These are phyloP conservation scores for Apocrypta bakeri DNA, from an alignment of 1,140 invertebrate species.

Conservation along the genomic window DNA sequence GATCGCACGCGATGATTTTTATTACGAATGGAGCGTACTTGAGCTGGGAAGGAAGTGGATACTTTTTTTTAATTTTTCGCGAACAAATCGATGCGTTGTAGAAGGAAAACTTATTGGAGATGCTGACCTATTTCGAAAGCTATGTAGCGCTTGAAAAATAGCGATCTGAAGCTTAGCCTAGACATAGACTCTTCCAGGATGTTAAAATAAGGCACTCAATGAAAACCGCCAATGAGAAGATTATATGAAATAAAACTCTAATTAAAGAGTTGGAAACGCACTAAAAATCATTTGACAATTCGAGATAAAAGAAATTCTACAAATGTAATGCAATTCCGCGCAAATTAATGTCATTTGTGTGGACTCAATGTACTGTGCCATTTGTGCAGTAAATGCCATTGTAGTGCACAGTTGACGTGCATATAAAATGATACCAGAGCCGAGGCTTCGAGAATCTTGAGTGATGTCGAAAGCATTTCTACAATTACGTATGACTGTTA, in stretches of 20 bases:
- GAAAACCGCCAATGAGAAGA: too few species aligned
- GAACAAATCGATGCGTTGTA: neutral
- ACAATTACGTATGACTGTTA: too few species aligned
- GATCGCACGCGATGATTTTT: neutral
- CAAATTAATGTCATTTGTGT: slow-evolving; percentile 30
- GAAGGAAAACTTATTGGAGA: neutral
- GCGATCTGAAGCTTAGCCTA: neutral
- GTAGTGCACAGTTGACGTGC: neutral
- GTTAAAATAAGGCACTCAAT: too few species aligned
- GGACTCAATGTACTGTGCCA: neutral
- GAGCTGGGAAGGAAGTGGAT: neutral
- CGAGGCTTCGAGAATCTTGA: neutral
- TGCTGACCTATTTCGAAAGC: neutral
- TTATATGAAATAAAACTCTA: too few species aligned
- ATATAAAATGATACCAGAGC: slow-evolving; percentile 5
- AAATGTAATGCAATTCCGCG: too few species aligned
- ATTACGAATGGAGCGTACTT: neutral
- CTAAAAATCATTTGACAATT: too few species aligned
- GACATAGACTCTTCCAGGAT: too few species aligned
- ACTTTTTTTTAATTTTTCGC: too few species aligned
- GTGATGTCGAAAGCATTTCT: neutral
- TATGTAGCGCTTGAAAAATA: neutral
- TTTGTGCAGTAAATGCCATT: slow-evolving; percentile 10
- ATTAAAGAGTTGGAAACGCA: too few species aligned
- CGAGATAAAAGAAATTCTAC: too few species aligned